Evolutionary conservation across 1,140 invertebrate genomes (phyloP).

Genomic region (Polyergus mexicanus): DNA sequence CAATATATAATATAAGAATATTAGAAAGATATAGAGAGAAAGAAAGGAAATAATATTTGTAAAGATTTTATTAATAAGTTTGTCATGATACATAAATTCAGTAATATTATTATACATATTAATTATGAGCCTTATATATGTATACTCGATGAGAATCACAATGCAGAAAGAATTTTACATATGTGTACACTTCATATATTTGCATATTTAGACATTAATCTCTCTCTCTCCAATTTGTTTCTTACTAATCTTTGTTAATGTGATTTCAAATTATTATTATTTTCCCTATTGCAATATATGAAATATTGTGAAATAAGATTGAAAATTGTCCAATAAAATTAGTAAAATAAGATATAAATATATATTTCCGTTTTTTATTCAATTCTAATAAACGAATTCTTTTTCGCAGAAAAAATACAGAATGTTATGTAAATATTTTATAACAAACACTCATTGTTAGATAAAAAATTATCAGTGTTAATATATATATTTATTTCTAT

Average conservation of each 20-base stretch:
- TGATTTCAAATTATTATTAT: background rate
- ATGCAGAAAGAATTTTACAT: slow-evolving; percentile 41
- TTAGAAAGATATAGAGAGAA: slow-evolving; percentile 15
- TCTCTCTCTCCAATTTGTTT: slow-evolving; percentile 2
- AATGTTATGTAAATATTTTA: slow-evolving; percentile 21
- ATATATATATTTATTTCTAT: slow-evolving; percentile 29
- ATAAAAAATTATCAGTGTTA: slow-evolving; percentile 40
- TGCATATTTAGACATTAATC: slow-evolving; percentile 26
- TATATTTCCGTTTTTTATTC: background rate
- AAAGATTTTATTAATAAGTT: slow-evolving; percentile 76
- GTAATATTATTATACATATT: slow-evolving; percentile 54
- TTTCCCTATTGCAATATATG: background rate
- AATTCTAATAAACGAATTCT: background rate
- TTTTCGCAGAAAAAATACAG: slow-evolving; percentile 10
- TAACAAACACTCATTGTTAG: slow-evolving; percentile 17
- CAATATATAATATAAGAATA: background rate
- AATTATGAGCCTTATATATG: slow-evolving; percentile 52
- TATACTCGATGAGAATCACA: slow-evolving; percentile 31
- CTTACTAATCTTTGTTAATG: background rate
- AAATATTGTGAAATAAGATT: background rate
- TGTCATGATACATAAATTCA: slow-evolving; percentile 74
- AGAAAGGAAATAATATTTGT: slow-evolving; percentile 53
- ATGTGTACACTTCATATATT: slow-evolving; percentile 31
- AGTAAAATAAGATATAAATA: slow-evolving; percentile 5
- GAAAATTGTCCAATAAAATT: slow-evolving; percentile 2